Conservation (phyloP, 2,797 vertebrate species). For the Eremophila alpestris region DNA sequence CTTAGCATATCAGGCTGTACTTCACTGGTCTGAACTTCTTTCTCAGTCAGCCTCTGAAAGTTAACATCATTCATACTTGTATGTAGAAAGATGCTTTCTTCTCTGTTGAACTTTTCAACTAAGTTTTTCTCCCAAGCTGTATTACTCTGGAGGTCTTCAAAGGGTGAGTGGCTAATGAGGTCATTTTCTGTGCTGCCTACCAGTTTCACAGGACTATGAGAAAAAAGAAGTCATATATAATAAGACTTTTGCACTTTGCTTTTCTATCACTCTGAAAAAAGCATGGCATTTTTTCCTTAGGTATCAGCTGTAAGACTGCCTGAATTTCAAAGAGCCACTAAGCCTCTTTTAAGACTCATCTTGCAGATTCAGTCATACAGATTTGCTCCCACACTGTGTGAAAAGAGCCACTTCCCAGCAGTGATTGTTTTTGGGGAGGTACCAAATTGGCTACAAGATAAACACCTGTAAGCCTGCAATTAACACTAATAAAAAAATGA, state of each 20-base stretch:
- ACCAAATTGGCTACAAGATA: neutral
- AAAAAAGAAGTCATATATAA: neutral
- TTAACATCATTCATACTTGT: neutral
- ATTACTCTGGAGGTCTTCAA: constrained; percentile 11
- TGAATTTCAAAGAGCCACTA: neutral
- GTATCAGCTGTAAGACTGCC: neutral
- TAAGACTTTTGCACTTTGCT: neutral
- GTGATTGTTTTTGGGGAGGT: neutral
- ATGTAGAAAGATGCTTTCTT: constrained; percentile 23
- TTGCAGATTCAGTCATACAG: neutral
- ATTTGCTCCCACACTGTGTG: rapidly evolving
- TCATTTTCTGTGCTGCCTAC: constrained; percentile 43
- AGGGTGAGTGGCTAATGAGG: neutral
- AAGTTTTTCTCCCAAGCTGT: constrained; percentile 8
- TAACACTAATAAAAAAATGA: neutral
- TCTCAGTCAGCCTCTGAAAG: neutral
- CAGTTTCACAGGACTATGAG: constrained; percentile 56
- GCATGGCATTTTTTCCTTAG: neutral
- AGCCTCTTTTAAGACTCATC: neutral
- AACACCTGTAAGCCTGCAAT: neutral
- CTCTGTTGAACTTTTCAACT: neutral
- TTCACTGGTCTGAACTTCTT: constrained; percentile 50
- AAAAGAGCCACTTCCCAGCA: neutral
- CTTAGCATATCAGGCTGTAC: constrained; percentile 33
- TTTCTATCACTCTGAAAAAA: neutral